phyloP scores from a whole-genome alignment of 2,888 invertebrate genomes.

The Polietes domitor region DNA sequence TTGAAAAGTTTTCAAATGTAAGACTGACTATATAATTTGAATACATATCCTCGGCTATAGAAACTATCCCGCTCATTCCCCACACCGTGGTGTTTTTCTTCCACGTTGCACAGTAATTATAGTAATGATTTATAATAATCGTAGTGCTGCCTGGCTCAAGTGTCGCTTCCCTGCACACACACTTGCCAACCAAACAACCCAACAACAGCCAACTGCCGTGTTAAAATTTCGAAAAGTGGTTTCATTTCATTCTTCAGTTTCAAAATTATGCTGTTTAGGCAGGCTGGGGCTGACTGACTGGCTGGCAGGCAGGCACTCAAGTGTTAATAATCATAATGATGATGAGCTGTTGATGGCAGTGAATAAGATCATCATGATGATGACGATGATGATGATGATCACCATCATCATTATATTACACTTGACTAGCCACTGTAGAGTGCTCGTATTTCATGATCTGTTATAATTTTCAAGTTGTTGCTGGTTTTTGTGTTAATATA shows the following conservation, averaged over 20 bases:
- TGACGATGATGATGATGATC: neutral
- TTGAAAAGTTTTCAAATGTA: neutral
- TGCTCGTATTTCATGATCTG: slow-evolving; percentile 1
- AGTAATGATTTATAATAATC: slow-evolving; percentile 29
- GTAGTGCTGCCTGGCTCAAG: neutral
- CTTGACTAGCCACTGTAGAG: neutral
- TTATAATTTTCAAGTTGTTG: slow-evolving; percentile 1
- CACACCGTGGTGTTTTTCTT: neutral
- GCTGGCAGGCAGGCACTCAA: neutral
- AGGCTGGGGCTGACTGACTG: too few relatives aligned
- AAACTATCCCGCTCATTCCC: neutral
- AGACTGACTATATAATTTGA: too few relatives aligned
- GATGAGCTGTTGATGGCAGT: neutral
- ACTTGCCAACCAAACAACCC: too few relatives aligned
- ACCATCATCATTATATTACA: slow-evolving; percentile 10
- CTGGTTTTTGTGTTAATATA: neutral
- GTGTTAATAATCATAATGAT: neutral
- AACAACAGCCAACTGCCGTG: too few relatives aligned
- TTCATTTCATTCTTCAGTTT: neutral
- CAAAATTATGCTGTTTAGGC: neutral
- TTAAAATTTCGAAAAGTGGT: neutral
- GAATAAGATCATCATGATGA: neutral
- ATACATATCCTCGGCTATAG: too few relatives aligned
- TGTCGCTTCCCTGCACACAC: neutral
- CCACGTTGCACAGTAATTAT: slow-evolving; percentile 16